Evolutionary conservation across 1,140 invertebrate genomes (phyloP).

Genomic region (Dinoponera quadriceps): DNA sequence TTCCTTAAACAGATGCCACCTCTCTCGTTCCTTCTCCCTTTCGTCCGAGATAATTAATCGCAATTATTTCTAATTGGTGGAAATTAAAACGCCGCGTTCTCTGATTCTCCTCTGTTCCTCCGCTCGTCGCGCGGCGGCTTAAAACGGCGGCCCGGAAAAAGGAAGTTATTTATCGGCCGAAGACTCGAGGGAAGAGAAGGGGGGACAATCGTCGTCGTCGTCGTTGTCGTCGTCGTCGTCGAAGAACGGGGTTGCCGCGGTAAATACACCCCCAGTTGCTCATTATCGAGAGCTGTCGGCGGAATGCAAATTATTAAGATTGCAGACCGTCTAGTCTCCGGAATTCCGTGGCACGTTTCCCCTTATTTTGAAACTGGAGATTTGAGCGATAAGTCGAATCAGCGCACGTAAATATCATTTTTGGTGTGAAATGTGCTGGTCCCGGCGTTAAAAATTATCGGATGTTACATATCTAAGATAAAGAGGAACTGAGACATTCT

Average conservation of each 20-base stretch:
- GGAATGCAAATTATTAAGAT: conserved; percentile 70
- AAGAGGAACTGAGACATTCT: neutral
- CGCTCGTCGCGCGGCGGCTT: neutral
- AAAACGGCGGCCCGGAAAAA: conserved; percentile 35
- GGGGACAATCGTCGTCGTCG: conserved; percentile 56
- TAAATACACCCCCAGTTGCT: conserved; percentile 67
- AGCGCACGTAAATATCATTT: conserved; percentile 19
- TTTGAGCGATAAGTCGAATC: conserved; percentile 39
- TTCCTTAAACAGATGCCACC: conserved; percentile 59
- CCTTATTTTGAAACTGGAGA: conserved; percentile 60
- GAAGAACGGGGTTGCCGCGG: conserved; percentile 30
- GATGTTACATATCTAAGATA: neutral
- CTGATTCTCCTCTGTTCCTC: conserved; percentile 39
- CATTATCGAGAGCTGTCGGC: conserved; percentile 65
- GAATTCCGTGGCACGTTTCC: conserved; percentile 68
- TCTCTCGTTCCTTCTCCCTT: conserved; percentile 26
- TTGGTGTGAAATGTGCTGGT: neutral
- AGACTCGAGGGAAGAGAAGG: neutral
- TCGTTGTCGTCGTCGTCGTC: conserved; percentile 22
- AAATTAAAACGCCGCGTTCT: conserved; percentile 65
- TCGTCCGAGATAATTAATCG: conserved; percentile 69
- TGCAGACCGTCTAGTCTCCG: conserved; percentile 45
- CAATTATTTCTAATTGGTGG: conserved; percentile 69
- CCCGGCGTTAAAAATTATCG: neutral
- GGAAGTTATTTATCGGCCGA: conserved; percentile 58